Base-by-base conservation (phyloP, 2,113 vertebrate species). In the Tor tambroides region DNA sequence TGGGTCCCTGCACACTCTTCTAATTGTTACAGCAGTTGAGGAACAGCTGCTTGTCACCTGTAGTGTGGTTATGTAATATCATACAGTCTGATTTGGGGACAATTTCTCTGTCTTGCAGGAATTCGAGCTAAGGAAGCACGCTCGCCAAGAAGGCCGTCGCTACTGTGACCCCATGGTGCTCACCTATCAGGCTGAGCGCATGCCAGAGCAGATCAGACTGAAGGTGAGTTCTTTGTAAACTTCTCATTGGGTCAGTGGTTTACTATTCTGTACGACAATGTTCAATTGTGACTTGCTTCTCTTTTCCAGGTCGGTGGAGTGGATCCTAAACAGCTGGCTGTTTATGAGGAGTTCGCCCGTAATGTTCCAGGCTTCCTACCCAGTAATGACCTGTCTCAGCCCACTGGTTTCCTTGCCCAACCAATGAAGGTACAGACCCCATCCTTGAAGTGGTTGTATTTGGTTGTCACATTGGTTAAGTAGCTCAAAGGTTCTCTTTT, bases 271-370 rank as follows among this genome's bases (percentile, higher is more conserved):
- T 59, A 32, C 17, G 19, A 30, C 71, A 46, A 3, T 84, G 11
- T 5, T 4, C 17, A 11, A 61, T 77, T 14, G 43, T 69, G 30
- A 38, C 56, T 11, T 78, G 4, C 56, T 11, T 59, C 17, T 43
- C 6, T 65, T 75, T 82, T 87, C 6, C 80, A 99, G 98, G 98
- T 99, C 89, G 98, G 98, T 90, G 98, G 98, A 92, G 98, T 99
- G 76, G 98, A 99, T 92, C 97, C 97, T 41, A 99, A 99, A 87
- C 98, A 99, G 93, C 95, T 99, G 92, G 98, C 98, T 91, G 98
- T 99, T 85, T 99, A 99, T 92, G 98, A 99, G 91, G 98, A 99
- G 92, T 99, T 99, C 96, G 98, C 98, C 76, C 96, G 98, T 23
- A 99, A 99, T 6, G 97, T 99, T 91, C 98, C 98, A 85, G 98